phyloP scores from a whole-genome alignment of 2,888 invertebrate genomes.

The Acleris holmiana region DNA sequence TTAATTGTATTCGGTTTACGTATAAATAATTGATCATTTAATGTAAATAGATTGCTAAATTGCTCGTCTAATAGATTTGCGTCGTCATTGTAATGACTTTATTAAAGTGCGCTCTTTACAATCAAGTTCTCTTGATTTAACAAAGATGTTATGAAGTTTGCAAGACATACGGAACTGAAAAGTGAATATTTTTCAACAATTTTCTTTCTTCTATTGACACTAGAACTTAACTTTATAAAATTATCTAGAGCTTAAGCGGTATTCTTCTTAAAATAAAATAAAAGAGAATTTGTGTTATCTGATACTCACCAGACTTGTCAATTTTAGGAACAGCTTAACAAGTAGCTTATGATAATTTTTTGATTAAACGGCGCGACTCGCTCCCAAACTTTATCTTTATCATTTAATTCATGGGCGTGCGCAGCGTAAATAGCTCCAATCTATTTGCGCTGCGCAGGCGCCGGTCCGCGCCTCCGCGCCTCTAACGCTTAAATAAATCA shows the following conservation, averaged over 20 bases:
- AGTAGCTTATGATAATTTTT: slow-evolving; percentile 17
- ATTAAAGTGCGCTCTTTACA: too few species aligned
- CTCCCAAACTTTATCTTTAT: slow-evolving; percentile 25
- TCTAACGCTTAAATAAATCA: slow-evolving; percentile 24
- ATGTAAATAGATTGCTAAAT: slow-evolving; percentile 6
- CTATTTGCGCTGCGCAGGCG: slow-evolving; percentile 27
- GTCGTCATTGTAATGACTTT: too few species aligned
- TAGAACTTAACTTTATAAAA: too few species aligned
- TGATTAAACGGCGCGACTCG: slow-evolving; percentile 17
- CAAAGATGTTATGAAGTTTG: too few species aligned
- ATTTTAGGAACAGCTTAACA: slow-evolving; percentile 9
- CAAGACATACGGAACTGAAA: too few species aligned
- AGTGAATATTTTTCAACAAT: too few species aligned
- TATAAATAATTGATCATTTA: slow-evolving; percentile 27
- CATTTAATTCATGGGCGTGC: slow-evolving; percentile 30
- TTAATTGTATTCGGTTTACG: slow-evolving; percentile 22
- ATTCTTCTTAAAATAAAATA: too few species aligned
- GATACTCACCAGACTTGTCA: neutral
- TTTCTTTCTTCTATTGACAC: too few species aligned
- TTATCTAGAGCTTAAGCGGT: too few species aligned
- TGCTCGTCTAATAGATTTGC: too few species aligned
- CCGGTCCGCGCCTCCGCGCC: slow-evolving; percentile 18
- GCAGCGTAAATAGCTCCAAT: slow-evolving; percentile 25
- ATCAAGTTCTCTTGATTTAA: too few species aligned
- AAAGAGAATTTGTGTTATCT: too few species aligned